A percentile compares a stretch with the other conserved stretches of the same genome.
These are phyloP conservation scores for Garrulus glandarius DNA, from an alignment of 2,797 vertebrate species.

Conservation along the genomic window DNA sequence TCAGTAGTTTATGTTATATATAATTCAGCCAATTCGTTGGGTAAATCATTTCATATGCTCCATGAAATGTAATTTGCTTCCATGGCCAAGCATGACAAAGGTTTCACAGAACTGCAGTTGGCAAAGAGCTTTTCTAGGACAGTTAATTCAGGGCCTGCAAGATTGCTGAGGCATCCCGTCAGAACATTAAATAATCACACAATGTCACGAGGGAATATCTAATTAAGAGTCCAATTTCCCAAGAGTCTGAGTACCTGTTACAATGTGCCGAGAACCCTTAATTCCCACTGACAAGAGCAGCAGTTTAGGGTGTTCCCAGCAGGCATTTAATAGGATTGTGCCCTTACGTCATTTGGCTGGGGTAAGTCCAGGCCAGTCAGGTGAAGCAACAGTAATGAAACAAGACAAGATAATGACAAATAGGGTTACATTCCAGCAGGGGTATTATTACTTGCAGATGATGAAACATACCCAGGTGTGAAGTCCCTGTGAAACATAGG, in stretches of 20 bases:
- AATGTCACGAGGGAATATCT: conserved; percentile 12
- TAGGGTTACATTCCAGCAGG: neutral
- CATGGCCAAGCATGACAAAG: conserved; percentile 44
- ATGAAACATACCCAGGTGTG: neutral
- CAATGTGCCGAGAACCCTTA: neutral
- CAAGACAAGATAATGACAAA: conserved; percentile 32
- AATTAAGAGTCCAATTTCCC: conserved; percentile 40
- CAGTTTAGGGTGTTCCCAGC: conserved; percentile 17
- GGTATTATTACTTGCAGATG: neutral
- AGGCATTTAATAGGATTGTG: conserved; percentile 21
- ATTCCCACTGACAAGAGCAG: neutral
- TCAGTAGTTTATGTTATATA: neutral
- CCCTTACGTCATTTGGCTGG: neutral
- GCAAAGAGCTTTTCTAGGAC: conserved; percentile 12
- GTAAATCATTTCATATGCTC: conserved; percentile 34
- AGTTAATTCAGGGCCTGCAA: conserved; percentile 8
- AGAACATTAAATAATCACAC: conserved; percentile 45
- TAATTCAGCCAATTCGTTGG: neutral
- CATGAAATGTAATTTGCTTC: conserved; percentile 50
- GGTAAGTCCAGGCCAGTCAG: neutral
- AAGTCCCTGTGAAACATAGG: neutral
- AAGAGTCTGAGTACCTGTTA: conserved; percentile 26
- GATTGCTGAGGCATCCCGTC: conserved; percentile 3
- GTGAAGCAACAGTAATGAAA: conserved; percentile 33
- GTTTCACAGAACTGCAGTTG: neutral